phyloP scores from a whole-genome alignment of 2,888 invertebrate genomes.

The Terebella lapidaria region DNA sequence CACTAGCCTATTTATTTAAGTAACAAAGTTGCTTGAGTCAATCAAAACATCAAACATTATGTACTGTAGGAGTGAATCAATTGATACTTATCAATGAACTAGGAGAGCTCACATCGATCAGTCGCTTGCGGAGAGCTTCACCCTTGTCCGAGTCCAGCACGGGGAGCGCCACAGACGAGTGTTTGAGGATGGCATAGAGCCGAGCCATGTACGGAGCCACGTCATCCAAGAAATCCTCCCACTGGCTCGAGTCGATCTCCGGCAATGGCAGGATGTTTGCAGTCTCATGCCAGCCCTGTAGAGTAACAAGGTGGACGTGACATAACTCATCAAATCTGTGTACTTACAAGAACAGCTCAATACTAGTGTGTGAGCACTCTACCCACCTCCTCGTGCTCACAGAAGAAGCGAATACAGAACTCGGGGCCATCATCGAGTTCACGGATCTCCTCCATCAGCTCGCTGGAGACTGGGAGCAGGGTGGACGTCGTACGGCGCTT shows the following conservation, averaged over 20 bases:
- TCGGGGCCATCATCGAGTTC: not conserved
- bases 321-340: not conserved
- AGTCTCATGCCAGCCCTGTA: conserved; percentile 43
- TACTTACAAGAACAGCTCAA: no score
- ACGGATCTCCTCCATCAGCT: not conserved
- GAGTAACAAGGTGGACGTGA: conserved; percentile 2
- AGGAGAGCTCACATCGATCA: conserved; percentile 37
- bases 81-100: no score
- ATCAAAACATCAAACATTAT: no score
- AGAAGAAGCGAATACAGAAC: conserved; percentile 15
- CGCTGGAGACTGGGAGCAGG: no score
- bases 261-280: conserved; percentile 29
- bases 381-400: conserved; percentile 19
- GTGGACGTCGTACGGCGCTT: not conserved
- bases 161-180: conserved; percentile 28
- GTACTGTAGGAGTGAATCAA: no score
- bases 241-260: conserved; percentile 24
- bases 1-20: no score
- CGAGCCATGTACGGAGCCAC: conserved; percentile 36
- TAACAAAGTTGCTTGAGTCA: no score
- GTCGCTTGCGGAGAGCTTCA: conserved; percentile 30
- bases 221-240: conserved; percentile 26
- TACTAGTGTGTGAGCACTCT: not conserved
- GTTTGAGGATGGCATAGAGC: conserved; percentile 38
- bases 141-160: conserved; percentile 28